Conservation (phyloP, 2,797 vertebrate species). For the Mus caroli region DNA sequence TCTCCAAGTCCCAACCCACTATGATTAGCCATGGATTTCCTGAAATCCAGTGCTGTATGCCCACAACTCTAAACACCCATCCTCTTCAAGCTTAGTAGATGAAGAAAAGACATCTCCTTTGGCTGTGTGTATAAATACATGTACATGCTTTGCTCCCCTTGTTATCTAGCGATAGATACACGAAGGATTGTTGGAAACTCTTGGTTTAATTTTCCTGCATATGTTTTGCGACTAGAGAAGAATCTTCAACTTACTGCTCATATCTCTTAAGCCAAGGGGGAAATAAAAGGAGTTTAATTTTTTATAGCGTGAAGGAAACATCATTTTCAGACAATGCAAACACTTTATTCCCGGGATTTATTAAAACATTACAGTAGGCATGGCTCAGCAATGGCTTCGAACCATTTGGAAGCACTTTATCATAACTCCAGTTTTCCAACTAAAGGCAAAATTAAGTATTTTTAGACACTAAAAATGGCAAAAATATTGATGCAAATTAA, state of each 20-base stretch:
- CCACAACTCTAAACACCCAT: not conserved
- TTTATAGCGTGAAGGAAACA: conserved; percentile 28
- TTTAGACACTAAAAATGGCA: not conserved
- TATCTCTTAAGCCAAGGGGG: not conserved
- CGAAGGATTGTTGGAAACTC: not conserved
- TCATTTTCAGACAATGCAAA: not conserved
- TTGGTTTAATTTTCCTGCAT: not conserved
- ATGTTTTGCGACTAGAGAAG: not conserved
- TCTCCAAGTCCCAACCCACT: not conserved
- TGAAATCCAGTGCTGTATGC: not conserved
- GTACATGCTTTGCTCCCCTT: not conserved
- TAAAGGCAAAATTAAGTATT: conserved; percentile 31
- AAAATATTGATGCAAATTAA: not conserved
- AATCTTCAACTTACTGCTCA: conserved; percentile 31
- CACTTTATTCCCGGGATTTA: conserved; percentile 35
- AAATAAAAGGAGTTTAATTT: not conserved
- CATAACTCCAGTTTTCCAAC: not conserved
- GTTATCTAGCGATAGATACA: not conserved
- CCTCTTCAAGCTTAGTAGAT: not conserved
- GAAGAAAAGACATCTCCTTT: conserved; percentile 19
- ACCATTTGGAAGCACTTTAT: conserved; percentile 4
- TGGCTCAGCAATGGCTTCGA: not conserved
- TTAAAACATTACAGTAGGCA: not conserved
- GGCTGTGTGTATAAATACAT: not conserved
- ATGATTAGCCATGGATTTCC: not conserved